These are phyloP conservation scores for Alentia gelatinosa DNA, from an alignment of 2,888 invertebrate genomes.

Conservation along the genomic window DNA sequence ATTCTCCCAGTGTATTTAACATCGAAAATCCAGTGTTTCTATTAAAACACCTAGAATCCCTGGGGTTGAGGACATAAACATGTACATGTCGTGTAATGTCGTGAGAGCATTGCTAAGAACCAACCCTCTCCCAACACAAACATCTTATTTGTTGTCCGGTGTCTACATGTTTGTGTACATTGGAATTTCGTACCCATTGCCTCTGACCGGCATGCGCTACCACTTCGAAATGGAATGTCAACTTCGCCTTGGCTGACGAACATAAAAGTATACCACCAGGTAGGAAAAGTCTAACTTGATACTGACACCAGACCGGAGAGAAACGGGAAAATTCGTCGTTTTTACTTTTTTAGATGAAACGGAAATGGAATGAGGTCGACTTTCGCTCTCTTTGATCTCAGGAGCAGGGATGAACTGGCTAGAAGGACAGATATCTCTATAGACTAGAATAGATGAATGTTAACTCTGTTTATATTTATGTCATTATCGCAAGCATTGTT, in stretches of 20 bases:
- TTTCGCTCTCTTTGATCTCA: no score
- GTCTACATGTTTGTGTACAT: neutral
- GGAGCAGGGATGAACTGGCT: no score
- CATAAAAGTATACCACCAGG: neutral
- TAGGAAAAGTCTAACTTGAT: neutral
- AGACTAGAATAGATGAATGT: no score
- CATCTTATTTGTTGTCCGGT: slow-evolving; percentile 30
- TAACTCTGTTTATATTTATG: no score
- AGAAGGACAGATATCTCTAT: no score
- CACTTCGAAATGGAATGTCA: neutral
- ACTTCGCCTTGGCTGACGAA: neutral
- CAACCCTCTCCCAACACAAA: neutral
- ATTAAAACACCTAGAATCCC: neutral
- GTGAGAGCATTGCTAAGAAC: neutral
- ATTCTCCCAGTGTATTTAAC: neutral
- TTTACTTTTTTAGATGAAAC: no score
- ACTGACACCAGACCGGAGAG: no score
- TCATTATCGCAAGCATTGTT: no score
- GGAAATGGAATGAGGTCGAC: no score
- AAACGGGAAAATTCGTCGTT: no score
- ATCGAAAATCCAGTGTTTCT: neutral
- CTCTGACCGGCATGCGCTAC: neutral
- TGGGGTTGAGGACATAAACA: neutral
- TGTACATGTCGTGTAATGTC: no score
- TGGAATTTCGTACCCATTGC: slow-evolving; percentile 24